Evolutionary conservation across 2,113 vertebrate genomes (phyloP), one percentile per base, ranked within the genome.

Genomic region (Brachyistius frenatus): DNA sequence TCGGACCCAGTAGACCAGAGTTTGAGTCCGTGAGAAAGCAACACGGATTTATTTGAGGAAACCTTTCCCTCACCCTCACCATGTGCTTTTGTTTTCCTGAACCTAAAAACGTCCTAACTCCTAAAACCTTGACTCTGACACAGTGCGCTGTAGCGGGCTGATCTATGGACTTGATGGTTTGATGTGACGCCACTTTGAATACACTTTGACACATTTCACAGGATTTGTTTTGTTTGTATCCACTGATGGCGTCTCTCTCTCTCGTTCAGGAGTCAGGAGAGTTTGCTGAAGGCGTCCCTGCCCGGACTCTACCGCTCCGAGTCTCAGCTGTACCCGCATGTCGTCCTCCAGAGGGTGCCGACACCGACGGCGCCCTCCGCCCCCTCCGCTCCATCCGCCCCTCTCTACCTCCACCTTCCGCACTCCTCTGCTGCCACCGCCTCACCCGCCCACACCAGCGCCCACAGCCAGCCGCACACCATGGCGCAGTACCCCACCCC

Each of bases 271-370:
- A 95, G 94, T 79, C 94, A 95, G 76, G 94, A 95, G 86, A 95
- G 90, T 80, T 76, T 94, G 55, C 86, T 95, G 79, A 95, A 93
- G 78, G 80, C 88, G 5, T 86, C 93, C n/a, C 65, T 92, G 23
- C 88, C 93, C 0, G 93, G 93, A 3, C 86, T 94, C 49, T 93
- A 93, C 82, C 87, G 86, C 54, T 84, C 93, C 0, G 94, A 95
- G 15, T 91, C 90, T 6, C 94, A 94, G 83, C 84, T 94, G 0
- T 94, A 94, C 80, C 93, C 93, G 0, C 93, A 93, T 5, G 89
- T 94, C 2, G 93, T 94, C 61, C 86, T 95, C 30, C 93, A 95
- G 86, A 91, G 93, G 77, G 93, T 94, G 39, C 92, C 93, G 1
- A 94, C 93, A 3, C 92, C 93, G 0, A 93, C 91, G 0, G 92